A percentile compares a stretch with the other conserved stretches of the same genome.
Conservation (phyloP, 2,113 vertebrate species). For the Grammomys dolichurus region DNA sequence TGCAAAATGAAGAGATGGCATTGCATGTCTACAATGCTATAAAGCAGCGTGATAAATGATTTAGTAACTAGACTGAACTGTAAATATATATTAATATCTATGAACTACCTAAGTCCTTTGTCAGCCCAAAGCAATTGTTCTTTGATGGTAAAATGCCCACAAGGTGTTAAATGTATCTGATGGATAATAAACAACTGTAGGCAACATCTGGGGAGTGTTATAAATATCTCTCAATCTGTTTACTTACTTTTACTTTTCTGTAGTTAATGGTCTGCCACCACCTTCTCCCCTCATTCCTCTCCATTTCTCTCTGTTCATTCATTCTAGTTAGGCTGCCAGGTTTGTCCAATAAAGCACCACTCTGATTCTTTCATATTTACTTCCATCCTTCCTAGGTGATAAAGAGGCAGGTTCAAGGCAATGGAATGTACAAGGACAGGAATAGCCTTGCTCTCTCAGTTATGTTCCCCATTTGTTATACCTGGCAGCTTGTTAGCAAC, state of each 20-base stretch:
- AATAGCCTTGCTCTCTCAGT: conserved; percentile 33
- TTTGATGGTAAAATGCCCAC: conserved; percentile 38
- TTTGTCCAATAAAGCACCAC: conserved; percentile 46
- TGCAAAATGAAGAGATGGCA: conserved; percentile 61
- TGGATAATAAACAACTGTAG: conserved; percentile 48
- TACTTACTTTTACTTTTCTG: conserved; percentile 47
- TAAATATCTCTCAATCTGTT: neutral
- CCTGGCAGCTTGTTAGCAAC: conserved; percentile 11
- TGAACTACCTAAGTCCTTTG: conserved; percentile 40
- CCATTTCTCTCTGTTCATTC: conserved; percentile 36
- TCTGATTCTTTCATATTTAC: conserved; percentile 15
- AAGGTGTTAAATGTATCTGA: conserved; percentile 46
- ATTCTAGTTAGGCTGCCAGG: conserved; percentile 53
- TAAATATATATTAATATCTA: conserved; percentile 54
- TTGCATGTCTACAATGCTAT: conserved; percentile 14
- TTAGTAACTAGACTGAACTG: neutral
- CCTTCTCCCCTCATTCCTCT: neutral
- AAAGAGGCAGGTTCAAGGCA: neutral
- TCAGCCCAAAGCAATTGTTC: conserved; percentile 55
- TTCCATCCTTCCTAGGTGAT: conserved; percentile 12
- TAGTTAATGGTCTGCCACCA: neutral
- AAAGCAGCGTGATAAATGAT: conserved; percentile 57
- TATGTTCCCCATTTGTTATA: neutral
- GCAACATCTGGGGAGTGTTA: conserved; percentile 42
- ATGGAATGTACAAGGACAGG: neutral